Evolutionary conservation across 2,797 vertebrate species (phyloP), one percentile per base, ranked within the genome.

Genomic region (Heliangelus exortis): DNA sequence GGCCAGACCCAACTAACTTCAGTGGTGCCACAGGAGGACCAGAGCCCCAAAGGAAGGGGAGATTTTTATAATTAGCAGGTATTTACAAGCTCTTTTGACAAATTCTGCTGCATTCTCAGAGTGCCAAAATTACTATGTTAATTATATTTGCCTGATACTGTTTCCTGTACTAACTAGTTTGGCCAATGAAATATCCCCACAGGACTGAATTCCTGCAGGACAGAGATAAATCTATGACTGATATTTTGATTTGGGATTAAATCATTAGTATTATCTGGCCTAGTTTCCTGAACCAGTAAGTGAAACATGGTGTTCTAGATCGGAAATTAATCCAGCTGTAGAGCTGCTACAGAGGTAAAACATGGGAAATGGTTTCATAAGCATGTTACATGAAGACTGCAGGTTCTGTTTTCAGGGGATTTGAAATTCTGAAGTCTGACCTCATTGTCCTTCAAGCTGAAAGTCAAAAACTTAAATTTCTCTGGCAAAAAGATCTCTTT

Each of bases 171-270:
- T 79, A 53, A 41, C 39, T 63, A 15, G 5, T 81, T 59, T 59
- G 66, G 65, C 59, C 66, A 78, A 1, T 26, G 39, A 87, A 87
- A 12, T 72, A 36, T 50, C 86, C 80, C 10, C 59, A 67, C 48
- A 75, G 62, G 29, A 74, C 26, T 48, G 50, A 89, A 68, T 3
- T 68, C 82, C 79, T 73, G 76, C 80, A 75, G 76, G 43, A 69
- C 31, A 43, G 75, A 85, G 92, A 92, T 69, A 91, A 69, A 89
- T 72, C 58, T 74, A 4, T 6, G 25, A 83, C 45, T 45, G 75
- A 55, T 89, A 78, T 91, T 96, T 95, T 94, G 86, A 92, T 94
- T 92, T 73, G 54, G 82, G 89, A 94, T 95, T 95, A 95, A 92
- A 95, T 80, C 50, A 72, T 85, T 80, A 85, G 65, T 65, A 87